Evolutionary conservation across 2,797 vertebrate species (phyloP).

Genomic region (Enteromius treurensis): DNA sequence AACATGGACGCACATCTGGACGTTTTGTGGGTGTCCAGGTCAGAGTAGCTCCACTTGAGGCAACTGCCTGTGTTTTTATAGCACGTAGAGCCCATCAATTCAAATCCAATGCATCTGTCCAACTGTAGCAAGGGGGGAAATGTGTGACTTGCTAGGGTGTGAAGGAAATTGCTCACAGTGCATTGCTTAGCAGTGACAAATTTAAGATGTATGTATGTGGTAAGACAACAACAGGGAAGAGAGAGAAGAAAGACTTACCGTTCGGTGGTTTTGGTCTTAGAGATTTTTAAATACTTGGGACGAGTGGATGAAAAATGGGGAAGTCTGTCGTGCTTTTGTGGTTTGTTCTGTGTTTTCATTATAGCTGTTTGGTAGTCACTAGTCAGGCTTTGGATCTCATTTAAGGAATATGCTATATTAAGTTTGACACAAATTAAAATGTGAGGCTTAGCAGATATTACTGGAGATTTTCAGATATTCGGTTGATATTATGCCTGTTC

Average conservation of each 20-base stretch:
- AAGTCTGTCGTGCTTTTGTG: slow-evolving; percentile 13
- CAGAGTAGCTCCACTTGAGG: slow-evolving; percentile 66
- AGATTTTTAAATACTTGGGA: not conserved
- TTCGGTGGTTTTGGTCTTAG: slow-evolving; percentile 28
- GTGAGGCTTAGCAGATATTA: not conserved
- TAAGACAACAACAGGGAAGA: slow-evolving; percentile 47
- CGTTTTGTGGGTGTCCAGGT: slow-evolving; percentile 71
- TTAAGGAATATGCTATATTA: not conserved
- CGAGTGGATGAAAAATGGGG: slow-evolving; percentile 2
- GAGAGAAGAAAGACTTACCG: slow-evolving; percentile 39
- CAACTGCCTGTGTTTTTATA: slow-evolving; percentile 68
- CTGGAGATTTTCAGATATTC: not conserved
- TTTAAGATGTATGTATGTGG: slow-evolving; percentile 55
- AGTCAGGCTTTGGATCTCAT: not conserved
- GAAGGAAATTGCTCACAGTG: slow-evolving; percentile 46
- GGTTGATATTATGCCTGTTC: not conserved
- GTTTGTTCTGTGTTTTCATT: slow-evolving; percentile 26
- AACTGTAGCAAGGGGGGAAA: slow-evolving; percentile 1
- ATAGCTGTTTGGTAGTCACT: not conserved
- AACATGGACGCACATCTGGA: slow-evolving; percentile 75
- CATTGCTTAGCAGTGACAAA: slow-evolving; percentile 61
- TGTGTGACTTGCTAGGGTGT: slow-evolving; percentile 44
- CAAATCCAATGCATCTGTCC: slow-evolving; percentile 26
- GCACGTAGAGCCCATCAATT: slow-evolving; percentile 61
- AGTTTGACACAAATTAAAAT: slow-evolving; percentile 2